phyloP scores from a whole-genome alignment of 2,113 vertebrate species.

The Lagopus muta region DNA sequence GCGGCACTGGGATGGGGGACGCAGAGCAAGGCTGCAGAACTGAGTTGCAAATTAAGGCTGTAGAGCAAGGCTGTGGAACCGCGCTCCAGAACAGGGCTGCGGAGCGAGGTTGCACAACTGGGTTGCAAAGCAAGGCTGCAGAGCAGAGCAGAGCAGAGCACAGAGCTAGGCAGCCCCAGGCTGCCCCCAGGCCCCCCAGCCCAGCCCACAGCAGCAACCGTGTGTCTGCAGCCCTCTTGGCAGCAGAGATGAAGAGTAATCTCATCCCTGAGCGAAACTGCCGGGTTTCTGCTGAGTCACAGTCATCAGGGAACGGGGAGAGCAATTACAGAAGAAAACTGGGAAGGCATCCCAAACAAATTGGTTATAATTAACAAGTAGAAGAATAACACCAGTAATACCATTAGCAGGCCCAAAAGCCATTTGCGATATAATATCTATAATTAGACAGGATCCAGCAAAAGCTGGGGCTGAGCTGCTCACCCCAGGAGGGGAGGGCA shows the following conservation, averaged over 20 bases:
- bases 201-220: neutral
- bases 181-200: accelerated
- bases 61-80: no score
- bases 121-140: no score
- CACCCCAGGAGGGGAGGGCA: neutral
- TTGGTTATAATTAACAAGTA: conserved; percentile 68
- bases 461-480: neutral
- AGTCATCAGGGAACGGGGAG: conserved; percentile 27
- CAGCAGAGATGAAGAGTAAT: conserved; percentile 6
- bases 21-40: no score
- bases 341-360: conserved; percentile 73
- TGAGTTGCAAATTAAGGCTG: neutral
- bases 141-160: no score
- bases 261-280: conserved; percentile 60
- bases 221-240: conserved; percentile 19
- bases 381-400: conserved; percentile 53
- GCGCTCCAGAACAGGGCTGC: no score
- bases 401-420: conserved; percentile 67
- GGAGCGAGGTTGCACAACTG: no score
- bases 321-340: conserved; percentile 67
- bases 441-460: conserved; percentile 23
- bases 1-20: no score
- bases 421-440: conserved; percentile 56
- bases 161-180: neutral
- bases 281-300: conserved; percentile 66